phyloP scores from a whole-genome alignment of 2,797 vertebrate genomes.

The Hydrophis major region DNA sequence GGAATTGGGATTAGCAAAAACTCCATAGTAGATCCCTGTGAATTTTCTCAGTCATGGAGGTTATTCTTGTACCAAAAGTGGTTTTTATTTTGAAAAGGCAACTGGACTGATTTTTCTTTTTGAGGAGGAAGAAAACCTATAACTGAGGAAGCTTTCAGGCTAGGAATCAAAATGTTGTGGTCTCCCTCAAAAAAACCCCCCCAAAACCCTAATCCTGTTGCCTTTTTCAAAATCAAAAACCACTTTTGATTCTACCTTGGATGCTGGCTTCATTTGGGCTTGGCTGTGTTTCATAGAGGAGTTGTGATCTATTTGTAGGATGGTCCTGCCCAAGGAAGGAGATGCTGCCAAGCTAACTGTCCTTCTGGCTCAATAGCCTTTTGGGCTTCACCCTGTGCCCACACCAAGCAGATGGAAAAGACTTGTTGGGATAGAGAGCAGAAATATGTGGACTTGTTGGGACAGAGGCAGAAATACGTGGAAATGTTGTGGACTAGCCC shows the following conservation, averaged over 20 bases:
- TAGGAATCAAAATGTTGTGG: background rate
- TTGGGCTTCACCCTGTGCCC: background rate
- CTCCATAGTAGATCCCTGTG: background rate
- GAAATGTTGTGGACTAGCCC: background rate
- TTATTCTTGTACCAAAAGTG: background rate
- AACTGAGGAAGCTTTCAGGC: background rate
- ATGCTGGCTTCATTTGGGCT: background rate
- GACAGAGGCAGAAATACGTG: background rate
- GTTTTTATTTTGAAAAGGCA: background rate
- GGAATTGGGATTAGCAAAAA: background rate
- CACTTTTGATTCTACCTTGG: background rate
- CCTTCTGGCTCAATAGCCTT: background rate
- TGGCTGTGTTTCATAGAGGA: background rate
- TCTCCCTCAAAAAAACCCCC: background rate
- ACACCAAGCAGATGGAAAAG: background rate
- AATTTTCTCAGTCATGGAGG: background rate
- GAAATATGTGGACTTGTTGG: background rate
- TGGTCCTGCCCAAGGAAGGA: background rate
- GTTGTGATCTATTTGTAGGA: background rate
- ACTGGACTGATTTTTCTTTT: background rate
- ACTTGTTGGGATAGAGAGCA: background rate
- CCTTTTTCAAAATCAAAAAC: background rate
- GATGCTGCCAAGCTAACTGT: background rate
- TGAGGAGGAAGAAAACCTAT: background rate
- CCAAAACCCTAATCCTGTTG: background rate